These are phyloP conservation scores for Hyaena hyaena DNA, from an alignment of 2,113 vertebrate genomes.

Conservation along the genomic window DNA sequence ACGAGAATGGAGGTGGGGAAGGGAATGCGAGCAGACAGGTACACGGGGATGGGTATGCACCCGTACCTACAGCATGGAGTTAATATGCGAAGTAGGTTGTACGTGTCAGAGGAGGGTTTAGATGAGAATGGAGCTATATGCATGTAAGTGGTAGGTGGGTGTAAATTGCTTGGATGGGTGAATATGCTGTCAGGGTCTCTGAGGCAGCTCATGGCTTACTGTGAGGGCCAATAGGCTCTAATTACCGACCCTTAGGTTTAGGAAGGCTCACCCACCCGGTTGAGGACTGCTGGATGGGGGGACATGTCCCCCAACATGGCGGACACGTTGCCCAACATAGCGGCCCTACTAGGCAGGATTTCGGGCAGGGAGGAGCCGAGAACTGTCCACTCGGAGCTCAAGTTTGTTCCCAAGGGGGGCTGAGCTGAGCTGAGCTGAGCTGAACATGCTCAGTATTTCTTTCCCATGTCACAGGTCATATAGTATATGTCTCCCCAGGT, in stretches of 20 bases:
- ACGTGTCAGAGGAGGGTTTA: background rate
- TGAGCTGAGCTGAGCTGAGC: background rate
- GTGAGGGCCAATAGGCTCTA: background rate
- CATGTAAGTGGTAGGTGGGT: background rate
- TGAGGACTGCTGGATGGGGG: background rate
- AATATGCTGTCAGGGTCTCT: background rate
- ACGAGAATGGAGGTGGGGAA: background rate
- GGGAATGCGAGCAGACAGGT: background rate
- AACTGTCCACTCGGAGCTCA: background rate
- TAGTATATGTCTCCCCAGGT: background rate
- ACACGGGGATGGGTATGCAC: background rate
- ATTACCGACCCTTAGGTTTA: background rate
- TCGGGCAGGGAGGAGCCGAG: background rate
- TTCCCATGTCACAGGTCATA: background rate
- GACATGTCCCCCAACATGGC: background rate
- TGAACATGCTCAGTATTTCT: background rate
- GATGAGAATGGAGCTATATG: background rate
- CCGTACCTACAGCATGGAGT: no score
- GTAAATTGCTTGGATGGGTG: background rate
- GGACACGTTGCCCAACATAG: background rate
- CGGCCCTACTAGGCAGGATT: background rate
- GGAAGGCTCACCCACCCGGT: accelerated
- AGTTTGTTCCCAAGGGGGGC: background rate
- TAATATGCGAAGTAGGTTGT: background rate
- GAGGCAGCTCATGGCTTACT: background rate